Evolutionary conservation across 2,113 vertebrate species (phyloP), one percentile per base, ranked within the genome.

Genomic region (Oryzias celebensis): DNA sequence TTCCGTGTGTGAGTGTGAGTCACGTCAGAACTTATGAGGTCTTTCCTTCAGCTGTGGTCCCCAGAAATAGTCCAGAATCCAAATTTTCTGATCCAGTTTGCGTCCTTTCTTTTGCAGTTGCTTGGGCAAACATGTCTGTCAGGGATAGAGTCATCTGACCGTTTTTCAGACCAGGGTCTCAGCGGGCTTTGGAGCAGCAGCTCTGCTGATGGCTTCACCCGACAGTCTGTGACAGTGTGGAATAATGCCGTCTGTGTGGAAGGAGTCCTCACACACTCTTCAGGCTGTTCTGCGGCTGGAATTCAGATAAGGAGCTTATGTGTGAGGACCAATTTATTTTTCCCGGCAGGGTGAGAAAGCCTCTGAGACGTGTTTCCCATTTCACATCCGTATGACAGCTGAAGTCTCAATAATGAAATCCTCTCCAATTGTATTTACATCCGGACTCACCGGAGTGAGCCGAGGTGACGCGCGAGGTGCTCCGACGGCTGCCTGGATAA

Each of bases 321-420:
- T 78, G 77, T 41, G 52, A 78, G 72, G 79, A 76, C 66, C 82
- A 84, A 82, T 84, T 84, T 84, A 80, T 87, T 87, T 76, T 36
- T 65, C 69, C 18, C 70, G 74, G 75, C 82, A 80, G 73, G 75
- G 81, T 75, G 73, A 67, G 65, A 78, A 68, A 60, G 16, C 73
- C 71, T 72, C 67, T 1, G 75, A 75, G 75, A 80, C 73, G 12
- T 46, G 1, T 54, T 43, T 71, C 69, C 52, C 65, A 26, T 62
- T 74, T 71, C 65, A 26, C 61, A 77, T 71, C 68, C 59, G 7
- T 52, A 2, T 58, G 76, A 62, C 80, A 73, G 77, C 74, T 51
- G 44, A 45, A 48, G 75, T 76, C 51, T 65, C 74, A 68, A 47
- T 78, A 66, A 73, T 79, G 71, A 73, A 69, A 83, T 62, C 61